Percentiles rank a stretch among this genome's conserved stretches.
Conservation (phyloP, 2,888 invertebrate genomes). For the Minunthozetes semirufus region DNA sequence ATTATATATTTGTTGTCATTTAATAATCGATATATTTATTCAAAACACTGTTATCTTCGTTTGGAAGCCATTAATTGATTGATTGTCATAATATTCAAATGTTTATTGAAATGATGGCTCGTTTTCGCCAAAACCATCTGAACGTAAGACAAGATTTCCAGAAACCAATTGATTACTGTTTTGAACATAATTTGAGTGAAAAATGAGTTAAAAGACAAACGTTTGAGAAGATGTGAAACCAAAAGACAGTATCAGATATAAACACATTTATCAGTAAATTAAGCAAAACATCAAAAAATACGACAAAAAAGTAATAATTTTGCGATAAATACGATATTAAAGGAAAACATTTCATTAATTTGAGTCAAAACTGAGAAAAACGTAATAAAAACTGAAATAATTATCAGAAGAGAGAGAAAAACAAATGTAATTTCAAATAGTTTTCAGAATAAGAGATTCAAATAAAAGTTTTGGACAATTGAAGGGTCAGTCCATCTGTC, state of each 20-base stretch:
- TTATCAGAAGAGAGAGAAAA: not conserved
- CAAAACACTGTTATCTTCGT: too few relatives aligned
- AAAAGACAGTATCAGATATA: too few relatives aligned
- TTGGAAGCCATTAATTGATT: too few relatives aligned
- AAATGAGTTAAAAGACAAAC: not conserved
- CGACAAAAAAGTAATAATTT: too few relatives aligned
- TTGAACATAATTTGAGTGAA: not conserved
- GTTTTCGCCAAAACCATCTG: not conserved
- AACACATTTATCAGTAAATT: not conserved
- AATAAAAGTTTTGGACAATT: not conserved
- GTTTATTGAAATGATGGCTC: not conserved
- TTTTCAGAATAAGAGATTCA: not conserved
- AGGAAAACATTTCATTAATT: not conserved
- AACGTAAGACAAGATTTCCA: not conserved
- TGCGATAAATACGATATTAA: not conserved
- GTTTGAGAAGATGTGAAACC: not conserved
- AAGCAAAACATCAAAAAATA: not conserved
- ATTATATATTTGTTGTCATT: too few relatives aligned
- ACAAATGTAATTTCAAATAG: not conserved
- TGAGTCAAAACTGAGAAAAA: not conserved
- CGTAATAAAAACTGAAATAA: not conserved
- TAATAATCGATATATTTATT: too few relatives aligned
- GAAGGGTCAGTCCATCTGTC: not conserved
- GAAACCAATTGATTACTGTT: not conserved
- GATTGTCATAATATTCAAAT: not conserved